Evolutionary conservation across 2,797 vertebrate genomes (phyloP), one percentile per base, ranked within the genome.

Genomic region (Notolepis coatsorum): DNA sequence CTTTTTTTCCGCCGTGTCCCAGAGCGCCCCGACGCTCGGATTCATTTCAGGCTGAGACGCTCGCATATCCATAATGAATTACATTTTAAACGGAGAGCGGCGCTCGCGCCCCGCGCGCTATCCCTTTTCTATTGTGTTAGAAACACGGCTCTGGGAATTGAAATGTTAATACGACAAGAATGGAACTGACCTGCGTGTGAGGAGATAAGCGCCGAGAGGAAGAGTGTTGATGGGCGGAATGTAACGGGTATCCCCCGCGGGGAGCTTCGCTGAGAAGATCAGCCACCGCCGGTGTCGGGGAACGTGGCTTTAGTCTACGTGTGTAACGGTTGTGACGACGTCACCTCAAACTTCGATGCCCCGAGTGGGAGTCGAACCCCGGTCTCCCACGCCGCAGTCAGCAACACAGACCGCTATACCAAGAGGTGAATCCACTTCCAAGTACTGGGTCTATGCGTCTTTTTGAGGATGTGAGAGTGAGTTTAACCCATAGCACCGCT

Each of bases 141-240:
- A 66, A 63, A 76, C 76, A 62, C 43, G 65, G 47, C 77, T 85
- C 59, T 55, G 66, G 80, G 77, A 81, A 87, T 82, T 86, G 63
- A 80, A 86, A 81, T 86, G 81, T 81, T 85, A 79, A 85, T 82
- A 71, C 80, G 77, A 87, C 79, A 86, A 59, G 42, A 66, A 79
- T 88, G 77, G 81, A 75, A 80, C 68, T 84, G 79, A 72, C 76
- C 76, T 79, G 75, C 65, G 37, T 84, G 71, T 73, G 38, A 42
- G 51, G 55, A 84, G 78, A 86, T 83, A 84, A 85, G 74, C 78
- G 51, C 24, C 12, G 24, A 37, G 35, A 52, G 15, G 43, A n/a
- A n/a, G 21, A 48, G 38, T 70, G 73, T 15, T 75, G 63, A 83
- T 74, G 78, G 60, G 58, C 42, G 46, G 66, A 79, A 37, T 23